Base-by-base conservation (phyloP, 2,888 invertebrate species). In the Leptarthrus brevirostris region DNA sequence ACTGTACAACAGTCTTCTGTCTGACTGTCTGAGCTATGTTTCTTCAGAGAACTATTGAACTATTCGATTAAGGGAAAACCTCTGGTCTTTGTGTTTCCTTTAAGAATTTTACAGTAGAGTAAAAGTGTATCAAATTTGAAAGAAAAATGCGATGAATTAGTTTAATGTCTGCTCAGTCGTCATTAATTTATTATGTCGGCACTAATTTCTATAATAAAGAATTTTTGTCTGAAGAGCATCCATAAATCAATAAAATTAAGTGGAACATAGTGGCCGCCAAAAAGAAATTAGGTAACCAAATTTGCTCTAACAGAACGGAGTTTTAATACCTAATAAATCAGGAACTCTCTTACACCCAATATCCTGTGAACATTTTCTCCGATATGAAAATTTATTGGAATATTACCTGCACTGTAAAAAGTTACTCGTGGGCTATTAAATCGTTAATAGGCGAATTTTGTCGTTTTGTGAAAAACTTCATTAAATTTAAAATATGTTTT, bases 231-330 rank as follows among this genome's bases (percentile, higher is more conserved):
- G 49, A n/a, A 6, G 12, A 16, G 20, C 49, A 49, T 16, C 49
- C 16, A 49, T 49, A 49, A 49, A 49, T 49, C 18, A 49, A 49
- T 49, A 49, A 49, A 49, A 49, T 49, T 49, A 49, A 49, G 18
- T 49, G 49, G 20, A 4, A 49, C 16, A 49, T 18, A 49, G n/a
- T 3, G 18, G 18, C 5, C 12, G n/a, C 2, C 4, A 14, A 18
- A 12, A 49, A 20, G 49, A 49, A 20, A 49, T 49, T 49, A 49
- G 49, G 18, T 49, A 49, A 49, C 16, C 20, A 49, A 20, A 49
- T 20, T 16, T 49, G 3, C 49, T 16, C 49, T 16, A 3, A 18
- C 6, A 20, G 49, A n/a, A 49, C 12, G 49, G 18, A 8, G 6
- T 20, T 49, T 49, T 49, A 49, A 49, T 49, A 20, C 16, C 8